Evolutionary conservation across 2,113 vertebrate species (phyloP).

Genomic region (Rhegmatorhina hoffmannsi): DNA sequence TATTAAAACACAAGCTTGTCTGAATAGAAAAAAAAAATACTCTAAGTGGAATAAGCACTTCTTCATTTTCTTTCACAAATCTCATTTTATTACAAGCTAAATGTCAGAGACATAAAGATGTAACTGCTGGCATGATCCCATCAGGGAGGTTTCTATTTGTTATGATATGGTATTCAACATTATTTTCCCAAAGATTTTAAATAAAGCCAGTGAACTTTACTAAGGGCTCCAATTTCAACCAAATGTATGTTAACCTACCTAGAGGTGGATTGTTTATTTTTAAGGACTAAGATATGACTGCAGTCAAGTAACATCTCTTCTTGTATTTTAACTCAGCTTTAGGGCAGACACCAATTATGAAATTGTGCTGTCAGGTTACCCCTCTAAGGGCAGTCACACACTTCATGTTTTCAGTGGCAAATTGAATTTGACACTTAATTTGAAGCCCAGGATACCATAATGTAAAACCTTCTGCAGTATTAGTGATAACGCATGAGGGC

Average conservation of each 20-base stretch:
- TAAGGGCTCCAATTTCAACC: neutral
- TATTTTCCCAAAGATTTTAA: neutral
- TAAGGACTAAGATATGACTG: neutral
- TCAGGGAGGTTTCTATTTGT: slow-evolving; percentile 9
- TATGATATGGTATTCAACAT: neutral
- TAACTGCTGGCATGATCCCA: slow-evolving; percentile 31
- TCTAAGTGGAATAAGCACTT: neutral
- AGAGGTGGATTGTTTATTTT: slow-evolving; percentile 30
- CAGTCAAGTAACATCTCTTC: slow-evolving; percentile 33
- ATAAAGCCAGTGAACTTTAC: slow-evolving; percentile 13
- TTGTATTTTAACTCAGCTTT: slow-evolving; percentile 29
- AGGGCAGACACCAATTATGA: slow-evolving; percentile 63
- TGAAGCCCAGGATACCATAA: slow-evolving; percentile 64
- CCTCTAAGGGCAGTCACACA: slow-evolving; percentile 44
- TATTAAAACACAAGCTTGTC: slow-evolving; percentile 59
- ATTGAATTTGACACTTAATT: slow-evolving; percentile 80
- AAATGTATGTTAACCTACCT: neutral
- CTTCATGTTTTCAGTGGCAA: slow-evolving; percentile 70
- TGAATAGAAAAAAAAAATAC: neutral
- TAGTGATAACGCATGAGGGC: slow-evolving; percentile 46
- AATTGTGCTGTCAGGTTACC: slow-evolving; percentile 34
- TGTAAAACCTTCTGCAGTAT: slow-evolving; percentile 52
- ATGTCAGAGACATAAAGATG: slow-evolving; percentile 36
- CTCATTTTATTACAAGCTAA: slow-evolving; percentile 50
- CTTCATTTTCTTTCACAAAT: slow-evolving; percentile 63